phyloP scores from a whole-genome alignment of 2,797 vertebrate genomes.

The Ambastaia sidthimunki region DNA sequence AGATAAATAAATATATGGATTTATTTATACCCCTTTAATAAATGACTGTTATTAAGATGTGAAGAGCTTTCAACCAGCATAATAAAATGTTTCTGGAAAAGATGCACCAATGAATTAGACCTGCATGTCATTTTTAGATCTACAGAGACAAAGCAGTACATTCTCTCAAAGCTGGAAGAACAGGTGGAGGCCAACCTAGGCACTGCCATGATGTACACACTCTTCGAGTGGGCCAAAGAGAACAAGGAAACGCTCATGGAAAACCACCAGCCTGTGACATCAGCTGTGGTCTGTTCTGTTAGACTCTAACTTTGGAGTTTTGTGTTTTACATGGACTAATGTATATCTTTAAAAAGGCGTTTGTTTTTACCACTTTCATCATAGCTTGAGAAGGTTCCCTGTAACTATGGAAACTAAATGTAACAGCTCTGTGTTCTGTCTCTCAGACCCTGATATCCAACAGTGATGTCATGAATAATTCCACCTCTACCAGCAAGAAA shows the following conservation, averaged over 20 bases:
- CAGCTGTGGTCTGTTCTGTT: conserved; percentile 79
- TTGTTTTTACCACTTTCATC: not conserved
- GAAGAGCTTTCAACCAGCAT: too few species aligned
- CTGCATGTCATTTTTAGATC: conserved; percentile 62
- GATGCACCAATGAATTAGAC: not conserved
- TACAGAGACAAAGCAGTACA: conserved; percentile 83
- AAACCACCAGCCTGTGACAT: conserved; percentile 83
- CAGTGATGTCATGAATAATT: conserved; percentile 72
- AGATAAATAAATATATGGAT: too few species aligned
- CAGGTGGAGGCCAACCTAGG: conserved; percentile 91
- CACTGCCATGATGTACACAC: conserved; percentile 93
- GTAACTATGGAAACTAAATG: conserved; percentile 5
- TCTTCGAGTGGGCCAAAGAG: conserved; percentile 98
- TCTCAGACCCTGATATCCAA: conserved; percentile 79
- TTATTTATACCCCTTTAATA: too few species aligned
- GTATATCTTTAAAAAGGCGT: not conserved
- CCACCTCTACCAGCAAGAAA: conserved; percentile 81
- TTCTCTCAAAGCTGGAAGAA: conserved; percentile 86
- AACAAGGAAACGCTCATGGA: conserved; percentile 93
- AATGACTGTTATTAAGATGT: too few species aligned
- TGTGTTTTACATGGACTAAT: not conserved
- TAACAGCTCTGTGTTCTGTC: conserved; percentile 14
- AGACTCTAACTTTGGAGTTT: not conserved
- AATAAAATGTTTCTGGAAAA: too few species aligned
- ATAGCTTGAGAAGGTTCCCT: not conserved